These are phyloP conservation scores for Amblyraja radiata DNA, from an alignment of 2,797 vertebrate species.

Conservation along the genomic window DNA sequence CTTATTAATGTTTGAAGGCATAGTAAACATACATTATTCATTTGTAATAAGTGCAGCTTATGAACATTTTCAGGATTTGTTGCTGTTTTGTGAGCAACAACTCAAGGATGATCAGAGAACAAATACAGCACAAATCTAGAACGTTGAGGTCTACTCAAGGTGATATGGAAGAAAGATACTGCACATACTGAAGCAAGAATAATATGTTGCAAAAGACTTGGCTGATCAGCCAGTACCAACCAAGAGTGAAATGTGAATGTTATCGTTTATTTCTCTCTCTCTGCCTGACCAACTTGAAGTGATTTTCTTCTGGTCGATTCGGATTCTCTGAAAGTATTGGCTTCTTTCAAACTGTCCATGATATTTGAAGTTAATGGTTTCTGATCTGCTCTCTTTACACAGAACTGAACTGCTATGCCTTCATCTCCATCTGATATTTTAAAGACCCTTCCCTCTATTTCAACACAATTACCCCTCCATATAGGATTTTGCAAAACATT, in stretches of 20 bases:
- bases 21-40: slow-evolving; percentile 26
- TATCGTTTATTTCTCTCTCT: no score
- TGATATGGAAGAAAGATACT: no score
- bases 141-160: background rate
- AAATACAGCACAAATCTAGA: background rate
- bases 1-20: slow-evolving; percentile 20
- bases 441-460: no score
- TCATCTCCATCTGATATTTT: background rate
- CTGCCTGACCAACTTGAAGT: background rate
- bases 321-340: background rate
- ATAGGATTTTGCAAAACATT: background rate
- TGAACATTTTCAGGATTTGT: background rate
- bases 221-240: no score
- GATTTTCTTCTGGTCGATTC: background rate
- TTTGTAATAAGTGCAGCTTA: slow-evolving; percentile 28
- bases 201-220: no score
- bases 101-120: background rate
- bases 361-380: background rate
- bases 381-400: background rate
- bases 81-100: background rate
- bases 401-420: background rate
- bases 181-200: no score
- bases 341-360: background rate
- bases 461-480: background rate
- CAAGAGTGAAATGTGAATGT: no score